Evolutionary conservation across 2,888 invertebrate genomes (phyloP).

Genomic region (Alentia gelatinosa): DNA sequence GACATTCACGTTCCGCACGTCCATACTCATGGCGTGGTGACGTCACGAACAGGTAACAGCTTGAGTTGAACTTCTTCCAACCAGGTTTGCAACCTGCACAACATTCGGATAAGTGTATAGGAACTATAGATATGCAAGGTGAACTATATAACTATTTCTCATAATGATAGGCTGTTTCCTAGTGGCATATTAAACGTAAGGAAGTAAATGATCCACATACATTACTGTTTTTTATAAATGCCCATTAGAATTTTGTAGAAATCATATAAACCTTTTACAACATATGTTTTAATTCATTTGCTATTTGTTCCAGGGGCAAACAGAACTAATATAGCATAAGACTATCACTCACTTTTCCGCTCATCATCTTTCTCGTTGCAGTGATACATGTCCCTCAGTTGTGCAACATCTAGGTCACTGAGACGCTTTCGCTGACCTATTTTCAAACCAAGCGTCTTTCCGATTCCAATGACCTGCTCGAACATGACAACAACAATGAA

Average conservation of each 20-base stretch:
- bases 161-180: too few species aligned
- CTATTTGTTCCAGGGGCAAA: too few species aligned
- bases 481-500: background rate
- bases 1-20: conserved; percentile 78
- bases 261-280: too few species aligned
- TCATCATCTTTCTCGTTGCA: conserved; percentile 71
- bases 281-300: too few species aligned
- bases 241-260: too few species aligned
- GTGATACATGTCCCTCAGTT: conserved; percentile 75
- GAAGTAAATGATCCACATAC: too few species aligned
- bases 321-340: too few species aligned
- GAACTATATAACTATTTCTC: too few species aligned
- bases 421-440: conserved; percentile 74
- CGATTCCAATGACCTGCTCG: conserved; percentile 75
- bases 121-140: too few species aligned
- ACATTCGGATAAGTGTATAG: too few species aligned
- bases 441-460: conserved; percentile 64
- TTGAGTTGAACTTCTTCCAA: conserved; percentile 82
- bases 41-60: conserved; percentile 82
- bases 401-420: conserved; percentile 76
- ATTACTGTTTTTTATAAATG: too few species aligned
- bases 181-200: too few species aligned
- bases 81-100: conserved; percentile 80
- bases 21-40: conserved; percentile 72
- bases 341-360: conserved; percentile 41